Base-by-base conservation (phyloP, 2,888 invertebrate species). In the Pristionchus japonicus region DNA sequence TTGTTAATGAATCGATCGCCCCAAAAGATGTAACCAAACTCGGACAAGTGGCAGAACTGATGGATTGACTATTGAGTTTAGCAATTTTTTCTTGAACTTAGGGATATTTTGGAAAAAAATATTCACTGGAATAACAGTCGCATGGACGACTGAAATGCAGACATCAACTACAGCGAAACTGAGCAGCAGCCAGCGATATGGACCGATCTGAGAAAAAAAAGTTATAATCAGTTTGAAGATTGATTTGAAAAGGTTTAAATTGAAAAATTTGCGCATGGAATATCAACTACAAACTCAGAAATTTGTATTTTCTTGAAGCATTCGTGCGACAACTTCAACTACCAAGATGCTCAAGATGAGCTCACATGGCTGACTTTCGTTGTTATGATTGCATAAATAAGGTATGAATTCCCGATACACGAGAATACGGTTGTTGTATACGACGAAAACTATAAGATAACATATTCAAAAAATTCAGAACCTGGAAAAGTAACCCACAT, bases 1-100 rank as follows among this genome's bases (percentile, higher is more conserved):
- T 7, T 9, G 34, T 70, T 4, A 9, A 70, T 34, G 20, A 70
- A 70, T 23, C 70, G 70, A 70, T 70, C 6, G n/a, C 70, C 70
- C 70, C 70, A 70, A 40, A 70, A 70, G 37, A 70, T 70, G 70
- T 70, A 70, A 0, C 70, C 70, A 23, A 70, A 70, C 40, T 70
- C 70, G 37, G 40, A 20, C 17, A 70, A 7, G 20, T 70, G 70
- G 27, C 34, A 37, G 70, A 20, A n/a, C 34, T 70, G 70, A 34
- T 9, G 1, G 17, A 4, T 17, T 27, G 6, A 11, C 9, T 64
- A 31, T 31, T 9, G n/a, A 7, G 11, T 31, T 0, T 3, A 1
- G 31, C 64, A 31, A 27, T 0, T 0, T 64, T 27, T 6, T 27
- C 27, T 2, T 13, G 34, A 20, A 3, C 6, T 6, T 23, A 7